Evolutionary conservation across 2,888 invertebrate genomes (phyloP), one percentile per base, ranked within the genome.

Genomic region (Lepidonotus clava): DNA sequence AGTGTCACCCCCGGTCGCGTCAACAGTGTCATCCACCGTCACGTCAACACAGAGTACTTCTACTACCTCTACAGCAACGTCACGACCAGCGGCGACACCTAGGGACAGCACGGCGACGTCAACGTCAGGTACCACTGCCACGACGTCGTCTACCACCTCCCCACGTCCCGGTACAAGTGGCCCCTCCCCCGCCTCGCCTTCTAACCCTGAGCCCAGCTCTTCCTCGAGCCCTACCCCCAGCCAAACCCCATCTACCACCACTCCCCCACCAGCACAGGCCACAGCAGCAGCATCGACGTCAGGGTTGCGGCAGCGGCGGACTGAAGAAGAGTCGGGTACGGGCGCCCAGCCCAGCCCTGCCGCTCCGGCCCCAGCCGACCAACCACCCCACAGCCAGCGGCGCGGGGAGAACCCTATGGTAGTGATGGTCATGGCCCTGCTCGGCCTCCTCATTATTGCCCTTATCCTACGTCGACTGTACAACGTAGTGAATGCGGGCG

Each of bases 381-480:
- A 1, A 46, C 53, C 18, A 18, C 84, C 84, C n/a, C 56, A 34
- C 24, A 51, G 34, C 4, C 24, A 18, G 0, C 67, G 53, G 34
- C 66, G 34, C 21, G 61, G 83, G 11, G 86, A 86, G 56, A 86
- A 86, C 28, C 86, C 86, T 0, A 24, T 36, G 8, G 61, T 86
- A 4, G 56, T 86, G 14, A 14, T 77, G 53, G 36, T 80, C 14
- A 86, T 86, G 76, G 38, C 71, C 6, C 38, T 86, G 0, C 51
- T 86, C 2, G 86, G 86, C 24, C 80, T 86, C 32, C 51, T 77
- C 21, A 86, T 86, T 24, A 40, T 80, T 36, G 86, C 86, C 34
- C 56, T 86, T 21, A 77, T 86, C 28, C 41, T 80, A 2, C 28
- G 86, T 2, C 71, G 86, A 8, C n/a, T 86, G n/a, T 86, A 86